Evolutionary conservation across 37 sponge, comb jelly and placozoan genomes (phyloP).

Genomic region (Theonella swinhoei): DNA sequence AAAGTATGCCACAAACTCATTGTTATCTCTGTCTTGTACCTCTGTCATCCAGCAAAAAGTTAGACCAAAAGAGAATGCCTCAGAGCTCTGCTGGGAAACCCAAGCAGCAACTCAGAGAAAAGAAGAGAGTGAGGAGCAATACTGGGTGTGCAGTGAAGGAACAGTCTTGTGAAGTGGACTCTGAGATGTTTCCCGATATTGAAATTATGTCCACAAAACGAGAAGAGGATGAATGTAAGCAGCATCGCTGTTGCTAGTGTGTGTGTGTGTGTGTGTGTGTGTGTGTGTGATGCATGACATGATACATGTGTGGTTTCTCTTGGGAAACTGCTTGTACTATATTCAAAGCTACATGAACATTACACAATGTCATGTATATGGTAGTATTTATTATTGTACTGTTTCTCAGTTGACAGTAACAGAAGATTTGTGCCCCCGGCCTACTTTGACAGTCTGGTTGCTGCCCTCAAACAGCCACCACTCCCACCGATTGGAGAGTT

Average conservation of each 20-base stretch:
- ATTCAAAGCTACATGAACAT: too few species aligned
- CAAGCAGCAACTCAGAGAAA: not conserved
- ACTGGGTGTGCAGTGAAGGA: not conserved
- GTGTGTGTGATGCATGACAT: too few species aligned
- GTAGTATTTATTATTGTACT: not conserved
- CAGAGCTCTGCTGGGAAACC: not conserved
- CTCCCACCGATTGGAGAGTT: not conserved
- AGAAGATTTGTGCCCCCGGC: not conserved
- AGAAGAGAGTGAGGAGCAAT: not conserved
- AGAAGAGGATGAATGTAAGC: not conserved
- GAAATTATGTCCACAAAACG: not conserved
- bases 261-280: too few species aligned
- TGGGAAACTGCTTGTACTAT: too few species aligned
- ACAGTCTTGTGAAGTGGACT: not conserved
- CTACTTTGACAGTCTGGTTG: not conserved
- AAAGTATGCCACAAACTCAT: not conserved
- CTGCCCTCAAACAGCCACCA: not conserved
- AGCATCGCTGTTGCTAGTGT: too few species aligned
- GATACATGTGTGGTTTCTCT: too few species aligned
- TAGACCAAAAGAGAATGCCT: too few species aligned
- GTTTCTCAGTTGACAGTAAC: too few species aligned
- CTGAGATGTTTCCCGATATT: not conserved
- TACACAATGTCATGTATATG: not conserved
- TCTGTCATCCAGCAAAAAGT: too few species aligned
- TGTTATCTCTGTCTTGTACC: too few species aligned